phyloP scores from a whole-genome alignment of 2,888 invertebrate species.

The Agonopterix heracliana region DNA sequence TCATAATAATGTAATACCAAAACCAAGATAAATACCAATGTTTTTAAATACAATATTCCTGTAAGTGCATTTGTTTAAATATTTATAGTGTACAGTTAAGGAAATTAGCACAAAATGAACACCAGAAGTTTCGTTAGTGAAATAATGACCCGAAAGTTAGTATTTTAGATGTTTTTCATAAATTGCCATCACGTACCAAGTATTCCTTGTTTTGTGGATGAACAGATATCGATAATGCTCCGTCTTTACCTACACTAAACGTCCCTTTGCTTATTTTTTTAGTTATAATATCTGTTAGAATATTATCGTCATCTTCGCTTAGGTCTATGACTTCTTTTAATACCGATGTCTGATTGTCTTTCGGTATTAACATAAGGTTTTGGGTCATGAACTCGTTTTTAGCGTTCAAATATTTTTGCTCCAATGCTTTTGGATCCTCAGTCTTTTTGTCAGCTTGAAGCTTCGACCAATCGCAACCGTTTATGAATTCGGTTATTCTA shows the following conservation, averaged over 20 bases:
- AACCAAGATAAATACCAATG: too few relatives aligned
- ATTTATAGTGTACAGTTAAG: too few relatives aligned
- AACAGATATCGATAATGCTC: constrained; percentile 63
- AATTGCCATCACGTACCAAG: constrained; percentile 47
- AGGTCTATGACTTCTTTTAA: constrained; percentile 60
- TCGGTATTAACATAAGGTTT: constrained; percentile 63
- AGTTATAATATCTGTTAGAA: constrained; percentile 47
- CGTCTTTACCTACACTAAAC: constrained; percentile 60
- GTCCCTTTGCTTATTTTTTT: constrained; percentile 57
- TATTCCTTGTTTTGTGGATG: constrained; percentile 49
- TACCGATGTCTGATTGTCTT: constrained; percentile 46
- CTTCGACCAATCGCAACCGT: constrained; percentile 70
- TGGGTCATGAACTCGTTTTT: constrained; percentile 71
- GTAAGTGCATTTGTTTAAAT: too few relatives aligned
- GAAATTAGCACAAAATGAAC: too few relatives aligned
- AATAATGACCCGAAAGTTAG: constrained; percentile 9
- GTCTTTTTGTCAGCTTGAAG: constrained; percentile 41
- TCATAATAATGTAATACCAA: too few relatives aligned
- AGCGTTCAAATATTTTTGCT: constrained; percentile 64
- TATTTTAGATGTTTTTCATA: constrained; percentile 1
- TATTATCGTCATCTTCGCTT: constrained; percentile 54
- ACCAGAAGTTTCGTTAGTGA: not conserved
- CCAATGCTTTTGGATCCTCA: constrained; percentile 53
- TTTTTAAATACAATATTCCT: too few relatives aligned
- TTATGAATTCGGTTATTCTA: constrained; percentile 65